phyloP scores from a whole-genome alignment of 2,113 vertebrate genomes.

The Tenebrosternarchus preto region DNA sequence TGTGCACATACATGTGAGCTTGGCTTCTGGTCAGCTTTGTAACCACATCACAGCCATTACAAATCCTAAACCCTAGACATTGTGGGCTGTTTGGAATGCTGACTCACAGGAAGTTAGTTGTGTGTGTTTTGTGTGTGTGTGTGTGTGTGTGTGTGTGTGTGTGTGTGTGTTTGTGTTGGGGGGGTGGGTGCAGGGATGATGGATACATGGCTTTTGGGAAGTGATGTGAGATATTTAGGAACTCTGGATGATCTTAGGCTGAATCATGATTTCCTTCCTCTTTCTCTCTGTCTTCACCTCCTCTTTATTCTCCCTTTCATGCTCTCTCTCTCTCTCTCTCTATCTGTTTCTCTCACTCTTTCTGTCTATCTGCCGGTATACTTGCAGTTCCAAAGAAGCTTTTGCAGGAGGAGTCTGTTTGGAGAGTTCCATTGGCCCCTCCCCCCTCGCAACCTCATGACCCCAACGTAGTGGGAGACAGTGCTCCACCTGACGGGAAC shows the following conservation, averaged over 20 bases:
- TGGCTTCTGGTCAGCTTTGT: neutral
- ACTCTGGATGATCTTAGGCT: constrained; percentile 30
- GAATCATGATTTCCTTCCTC: constrained; percentile 28
- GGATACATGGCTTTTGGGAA: constrained; percentile 40
- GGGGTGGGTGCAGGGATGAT: neutral
- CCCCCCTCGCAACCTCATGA: constrained; percentile 74
- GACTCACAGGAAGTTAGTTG: constrained; percentile 22
- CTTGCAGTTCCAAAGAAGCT: constrained; percentile 85
- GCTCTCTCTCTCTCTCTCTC: constrained; percentile 33
- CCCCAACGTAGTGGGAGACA: constrained; percentile 83
- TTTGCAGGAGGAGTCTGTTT: constrained; percentile 80
- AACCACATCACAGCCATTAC: constrained; percentile 26
- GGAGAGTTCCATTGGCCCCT: constrained; percentile 71
- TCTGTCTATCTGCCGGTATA: constrained; percentile 14
- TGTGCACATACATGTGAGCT: constrained; percentile 6
- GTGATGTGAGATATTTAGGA: constrained; percentile 10
- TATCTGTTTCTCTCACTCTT: constrained; percentile 21
- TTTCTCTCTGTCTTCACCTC: constrained; percentile 29
- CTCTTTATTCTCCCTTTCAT: constrained; percentile 14
- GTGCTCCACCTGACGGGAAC: constrained; percentile 78
- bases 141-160: too few relatives aligned
- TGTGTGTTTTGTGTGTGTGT: too few relatives aligned
- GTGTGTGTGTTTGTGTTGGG: too few relatives aligned
- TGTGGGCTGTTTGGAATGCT: constrained; percentile 15
- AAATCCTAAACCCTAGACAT: constrained; percentile 11